Base-by-base conservation (phyloP, 2,113 vertebrate genomes). In the Blennius ocellaris region DNA sequence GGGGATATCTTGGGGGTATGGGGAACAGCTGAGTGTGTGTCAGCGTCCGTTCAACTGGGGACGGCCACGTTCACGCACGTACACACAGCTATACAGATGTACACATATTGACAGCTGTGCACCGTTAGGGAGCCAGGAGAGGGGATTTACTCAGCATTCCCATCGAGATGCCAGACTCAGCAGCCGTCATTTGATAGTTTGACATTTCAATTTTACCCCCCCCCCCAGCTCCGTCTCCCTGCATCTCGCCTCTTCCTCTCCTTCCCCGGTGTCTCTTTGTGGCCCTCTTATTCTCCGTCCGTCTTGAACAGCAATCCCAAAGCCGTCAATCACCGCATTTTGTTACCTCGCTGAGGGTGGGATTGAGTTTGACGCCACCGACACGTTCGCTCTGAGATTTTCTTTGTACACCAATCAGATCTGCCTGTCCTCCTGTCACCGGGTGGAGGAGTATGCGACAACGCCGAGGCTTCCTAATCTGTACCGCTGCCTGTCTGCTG, bases 351-450 rank as follows among this genome's bases (percentile, higher is more conserved):
- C 76, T 57, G 64, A 81, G 66, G 70, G 73, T 68, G 75, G 82
- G 90, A 92, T 91, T 85, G 85, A 86, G 81, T 83, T 87, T 85
- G 85, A 92, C 73, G 68, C 69, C 15, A n/a, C 39, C 44, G 66
- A 87, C 86, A 81, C 55, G 76, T 81, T 86, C 55, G n/a, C 74
- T 81, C 62, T 69, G 73, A 87, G 81, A 78, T 87, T 84, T 86
- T 89, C 83, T 91, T 87, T 92, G 85, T 93, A 75, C 81, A 87
- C 88, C 82, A 90, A 89, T 92, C 91, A 85, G 73, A 87, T 80
- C 44, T 73, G 86, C 40, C 87, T 85, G 88, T 90, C 83, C 76
- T 75, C 11, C 69, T 85, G 86, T 91, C 80, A 65, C 75, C 78
- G 8, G 79, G 84, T 63, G 66, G 68, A 86, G 76, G 69, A 67